Evolutionary conservation across 53 echinoderm and acorn worm genomes (phyloP).

Genomic region (Antedon mediterranea): DNA sequence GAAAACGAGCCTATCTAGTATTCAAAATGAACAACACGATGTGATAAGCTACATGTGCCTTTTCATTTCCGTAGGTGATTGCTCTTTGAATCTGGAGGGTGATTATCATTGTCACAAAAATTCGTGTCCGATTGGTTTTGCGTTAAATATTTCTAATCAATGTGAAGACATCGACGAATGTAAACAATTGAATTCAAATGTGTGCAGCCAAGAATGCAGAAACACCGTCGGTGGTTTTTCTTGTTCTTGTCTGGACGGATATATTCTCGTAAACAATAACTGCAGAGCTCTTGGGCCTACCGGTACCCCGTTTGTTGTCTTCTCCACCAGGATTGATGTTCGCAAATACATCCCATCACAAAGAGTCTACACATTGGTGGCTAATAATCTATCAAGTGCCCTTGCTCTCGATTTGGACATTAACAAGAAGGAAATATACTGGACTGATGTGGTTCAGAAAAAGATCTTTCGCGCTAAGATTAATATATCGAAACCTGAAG

Average conservation of each 20-base stretch:
- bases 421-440: slow-evolving; percentile 23
- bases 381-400: slow-evolving; percentile 31
- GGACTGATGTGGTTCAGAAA: slow-evolving; percentile 54
- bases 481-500: not conserved
- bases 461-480: slow-evolving; percentile 11
- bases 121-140: slow-evolving; percentile 34
- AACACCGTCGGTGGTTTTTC: slow-evolving; percentile 39
- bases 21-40: too few relatives aligned
- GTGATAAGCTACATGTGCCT: too few relatives aligned
- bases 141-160: slow-evolving; percentile 11
- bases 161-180: slow-evolving; percentile 87
- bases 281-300: slow-evolving; percentile 47
- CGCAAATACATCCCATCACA: slow-evolving; percentile 24
- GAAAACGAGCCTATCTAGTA: too few relatives aligned
- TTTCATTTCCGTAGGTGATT: too few relatives aligned
- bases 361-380: slow-evolving; percentile 17
- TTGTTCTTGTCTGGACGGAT: slow-evolving; percentile 60
- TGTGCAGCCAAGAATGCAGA: slow-evolving; percentile 65
- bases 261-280: slow-evolving; percentile 23
- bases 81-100: too few relatives aligned
- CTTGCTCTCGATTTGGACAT: slow-evolving; percentile 48
- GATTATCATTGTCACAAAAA: slow-evolving; percentile 35
- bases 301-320: slow-evolving; percentile 28
- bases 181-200: slow-evolving; percentile 28
- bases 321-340: slow-evolving; percentile 63